Conservation (phyloP, 2,113 vertebrate species). For the Tympanuchus pallidicinctus region DNA sequence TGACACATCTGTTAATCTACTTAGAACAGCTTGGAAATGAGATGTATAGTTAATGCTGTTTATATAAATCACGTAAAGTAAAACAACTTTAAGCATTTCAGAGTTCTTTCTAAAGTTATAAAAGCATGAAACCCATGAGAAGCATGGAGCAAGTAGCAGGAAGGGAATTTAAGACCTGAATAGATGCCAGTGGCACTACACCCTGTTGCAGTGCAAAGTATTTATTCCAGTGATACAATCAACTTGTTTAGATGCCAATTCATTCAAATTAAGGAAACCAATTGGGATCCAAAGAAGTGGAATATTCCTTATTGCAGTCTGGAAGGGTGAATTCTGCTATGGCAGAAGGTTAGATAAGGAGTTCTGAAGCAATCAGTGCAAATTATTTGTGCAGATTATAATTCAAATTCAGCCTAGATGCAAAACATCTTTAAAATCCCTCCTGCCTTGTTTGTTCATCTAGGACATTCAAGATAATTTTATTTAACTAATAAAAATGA, state of each 20-base stretch:
- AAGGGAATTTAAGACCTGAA: background rate
- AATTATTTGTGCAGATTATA: background rate
- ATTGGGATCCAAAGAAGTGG: background rate
- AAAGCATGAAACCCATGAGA: background rate
- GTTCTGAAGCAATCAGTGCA: background rate
- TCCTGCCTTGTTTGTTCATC: background rate
- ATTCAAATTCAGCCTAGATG: background rate
- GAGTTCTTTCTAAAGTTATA: background rate
- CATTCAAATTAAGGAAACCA: background rate
- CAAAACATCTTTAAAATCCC: background rate
- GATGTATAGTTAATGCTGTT: background rate
- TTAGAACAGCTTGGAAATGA: background rate
- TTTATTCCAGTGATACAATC: background rate
- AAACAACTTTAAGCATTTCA: background rate
- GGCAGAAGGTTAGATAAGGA: background rate
- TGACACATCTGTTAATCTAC: background rate
- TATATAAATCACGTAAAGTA: slow-evolving; percentile 14
- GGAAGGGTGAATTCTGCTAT: background rate
- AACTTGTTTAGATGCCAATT: background rate
- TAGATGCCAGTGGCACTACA: background rate
- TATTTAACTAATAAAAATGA: background rate
- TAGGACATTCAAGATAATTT: slow-evolving; percentile 14
- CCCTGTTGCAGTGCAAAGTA: background rate
- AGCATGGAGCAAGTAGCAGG: background rate
- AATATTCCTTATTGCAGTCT: background rate